Evolutionary conservation across 2,888 invertebrate species (phyloP).

Genomic region (Apotomis betuletana): DNA sequence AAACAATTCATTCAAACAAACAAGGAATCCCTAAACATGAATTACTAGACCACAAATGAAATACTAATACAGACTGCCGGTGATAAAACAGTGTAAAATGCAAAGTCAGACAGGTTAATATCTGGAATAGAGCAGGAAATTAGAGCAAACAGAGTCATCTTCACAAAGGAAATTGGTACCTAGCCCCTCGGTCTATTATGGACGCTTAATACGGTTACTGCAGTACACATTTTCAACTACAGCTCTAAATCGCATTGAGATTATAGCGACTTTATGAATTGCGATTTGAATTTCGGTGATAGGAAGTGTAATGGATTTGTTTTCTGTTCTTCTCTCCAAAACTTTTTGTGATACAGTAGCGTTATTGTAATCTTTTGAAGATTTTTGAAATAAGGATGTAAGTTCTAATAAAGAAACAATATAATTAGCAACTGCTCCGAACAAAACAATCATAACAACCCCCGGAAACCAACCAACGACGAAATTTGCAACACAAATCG

Average conservation of each 20-base stretch:
- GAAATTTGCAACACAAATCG: slow-evolving; percentile 82
- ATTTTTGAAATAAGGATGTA: neutral
- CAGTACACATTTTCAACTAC: slow-evolving; percentile 29
- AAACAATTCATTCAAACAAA: neutral
- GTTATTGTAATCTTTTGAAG: neutral
- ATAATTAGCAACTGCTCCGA: slow-evolving; percentile 18
- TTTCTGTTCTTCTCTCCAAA: neutral
- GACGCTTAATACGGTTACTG: slow-evolving; percentile 36
- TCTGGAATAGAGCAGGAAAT: slow-evolving; percentile 65
- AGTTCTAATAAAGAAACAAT: slow-evolving; percentile 6
- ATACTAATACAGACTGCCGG: slow-evolving; percentile 19
- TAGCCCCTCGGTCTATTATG: slow-evolving; percentile 38
- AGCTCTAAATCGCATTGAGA: slow-evolving; percentile 7
- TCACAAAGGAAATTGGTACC: slow-evolving; percentile 69
- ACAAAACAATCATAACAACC: slow-evolving; percentile 34
- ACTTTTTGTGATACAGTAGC: neutral
- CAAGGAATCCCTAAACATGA: neutral
- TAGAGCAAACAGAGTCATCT: slow-evolving; percentile 63
- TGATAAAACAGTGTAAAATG: slow-evolving; percentile 32
- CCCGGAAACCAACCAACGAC: slow-evolving; percentile 39
- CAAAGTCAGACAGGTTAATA: slow-evolving; percentile 36
- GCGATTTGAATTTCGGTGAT: neutral
- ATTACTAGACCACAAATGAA: neutral
- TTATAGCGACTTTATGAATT: neutral
- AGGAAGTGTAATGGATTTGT: neutral